These are phyloP conservation scores for Parambassis ranga DNA, from an alignment of 2,797 vertebrate genomes.

Conservation along the genomic window DNA sequence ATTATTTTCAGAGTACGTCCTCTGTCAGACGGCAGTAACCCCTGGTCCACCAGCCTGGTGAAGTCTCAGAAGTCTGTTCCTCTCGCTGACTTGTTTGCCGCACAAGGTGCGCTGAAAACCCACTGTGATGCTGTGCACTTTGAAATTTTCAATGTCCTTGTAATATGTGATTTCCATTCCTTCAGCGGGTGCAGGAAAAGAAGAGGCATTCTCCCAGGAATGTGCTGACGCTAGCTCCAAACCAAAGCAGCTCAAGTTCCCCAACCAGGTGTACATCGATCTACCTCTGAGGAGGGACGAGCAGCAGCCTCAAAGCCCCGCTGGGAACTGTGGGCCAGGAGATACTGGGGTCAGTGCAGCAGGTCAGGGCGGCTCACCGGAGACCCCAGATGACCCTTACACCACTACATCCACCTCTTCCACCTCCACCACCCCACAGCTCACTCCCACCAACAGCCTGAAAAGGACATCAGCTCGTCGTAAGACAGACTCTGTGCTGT, in stretches of 20 bases:
- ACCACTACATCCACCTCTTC: slow-evolving; percentile 80
- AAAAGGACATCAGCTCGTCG: slow-evolving; percentile 79
- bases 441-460: slow-evolving; percentile 87
- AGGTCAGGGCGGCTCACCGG: slow-evolving; percentile 39
- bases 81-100: slow-evolving; percentile 88
- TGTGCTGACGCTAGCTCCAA: slow-evolving; percentile 83
- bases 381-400: slow-evolving; percentile 83
- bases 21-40: slow-evolving; percentile 94
- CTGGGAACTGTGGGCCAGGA: slow-evolving; percentile 37
- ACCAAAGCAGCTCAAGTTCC: slow-evolving; percentile 92
- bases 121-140: neutral
- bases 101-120: slow-evolving; percentile 84
- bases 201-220: slow-evolving; percentile 79
- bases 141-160: neutral
- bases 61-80: slow-evolving; percentile 90
- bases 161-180: neutral
- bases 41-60: slow-evolving; percentile 92
- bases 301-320: slow-evolving; percentile 77
- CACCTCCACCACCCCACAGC: slow-evolving; percentile 82
- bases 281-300: slow-evolving; percentile 94
- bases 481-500: slow-evolving; percentile 85
- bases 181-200: slow-evolving; percentile 75
- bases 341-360: slow-evolving; percentile 42
- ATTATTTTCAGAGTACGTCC: slow-evolving; percentile 85
- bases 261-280: slow-evolving; percentile 89